Evolutionary conservation across 2,113 vertebrate genomes (phyloP), one percentile per base, ranked within the genome.

Genomic region (Coturnix japonica): DNA sequence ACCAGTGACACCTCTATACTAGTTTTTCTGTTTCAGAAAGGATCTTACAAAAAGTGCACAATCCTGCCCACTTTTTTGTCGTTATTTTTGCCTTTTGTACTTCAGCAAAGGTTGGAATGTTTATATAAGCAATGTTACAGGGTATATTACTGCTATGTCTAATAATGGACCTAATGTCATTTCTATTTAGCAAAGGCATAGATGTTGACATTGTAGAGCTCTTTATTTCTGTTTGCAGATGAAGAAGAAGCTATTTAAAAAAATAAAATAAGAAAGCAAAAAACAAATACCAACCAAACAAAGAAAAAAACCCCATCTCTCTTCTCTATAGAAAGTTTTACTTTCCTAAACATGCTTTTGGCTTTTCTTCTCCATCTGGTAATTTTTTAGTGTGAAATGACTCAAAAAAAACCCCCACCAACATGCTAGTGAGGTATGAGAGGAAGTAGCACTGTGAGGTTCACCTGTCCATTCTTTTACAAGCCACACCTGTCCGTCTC

Each of bases 71-170:
- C 44, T 83, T 85, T 82, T 80, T 44, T 44, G 43, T 44, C 17
- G 43, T 44, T 44, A 5, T 43, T 70, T 2, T 77, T 93, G 41
- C 37, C 28, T 85, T 91, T 91, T 91, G 65, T 83, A 51, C 60
- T 83, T 96, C 76, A 71, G 28, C 13, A 6, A 4, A 5, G 37
- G 16, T 60, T 73, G 75, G 37, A 87, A 88, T 41, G 37, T 73
- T 91, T 91, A 59, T 73, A 71, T 81, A 81, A 88, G 67, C 46
- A 67, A 41, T 77, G 20, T 91, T 77, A 90, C 69, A 82, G 51
- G 71, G 44, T 80, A 59, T 46, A 33, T 74, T n/a, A 41, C 78
- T 84, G 61, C 53, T 25, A 39, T 6, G 6, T 64, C 79, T 91
- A 79, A 89, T 79, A 76, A 69, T 0, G 0, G 44, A 79, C 26